These are phyloP conservation scores for Sylvilagus bachmani DNA, from an alignment of 2,113 vertebrate species.

Conservation along the genomic window DNA sequence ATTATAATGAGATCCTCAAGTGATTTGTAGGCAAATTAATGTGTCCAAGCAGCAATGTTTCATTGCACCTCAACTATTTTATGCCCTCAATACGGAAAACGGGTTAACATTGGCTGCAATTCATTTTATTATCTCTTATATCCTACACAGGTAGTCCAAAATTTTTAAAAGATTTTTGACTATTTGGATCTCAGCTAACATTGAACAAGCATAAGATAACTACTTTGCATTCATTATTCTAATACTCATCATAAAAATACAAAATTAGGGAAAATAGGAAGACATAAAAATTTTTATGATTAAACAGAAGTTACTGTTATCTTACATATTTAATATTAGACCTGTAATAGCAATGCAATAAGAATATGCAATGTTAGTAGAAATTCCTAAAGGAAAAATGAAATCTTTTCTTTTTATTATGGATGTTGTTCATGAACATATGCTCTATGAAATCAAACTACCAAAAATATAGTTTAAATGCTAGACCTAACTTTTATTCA, in stretches of 20 bases:
- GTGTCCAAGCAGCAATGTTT: background rate
- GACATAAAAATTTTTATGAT: background rate
- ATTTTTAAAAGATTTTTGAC: background rate
- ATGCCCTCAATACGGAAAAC: background rate
- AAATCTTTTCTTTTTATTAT: background rate
- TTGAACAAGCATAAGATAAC: background rate
- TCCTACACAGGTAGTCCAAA: background rate
- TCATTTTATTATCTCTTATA: background rate
- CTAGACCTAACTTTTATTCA: background rate
- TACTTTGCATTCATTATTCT: background rate
- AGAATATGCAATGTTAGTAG: background rate
- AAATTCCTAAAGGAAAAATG: background rate
- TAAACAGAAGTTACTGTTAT: background rate
- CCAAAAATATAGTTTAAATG: background rate
- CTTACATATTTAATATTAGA: background rate
- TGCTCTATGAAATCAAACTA: background rate
- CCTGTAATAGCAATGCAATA: background rate
- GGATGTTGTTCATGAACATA: background rate
- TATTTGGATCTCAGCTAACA: background rate
- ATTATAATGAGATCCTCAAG: background rate
- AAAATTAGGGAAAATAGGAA: constrained; percentile 1
- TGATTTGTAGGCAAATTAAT: background rate
- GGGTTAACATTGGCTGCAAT: background rate
- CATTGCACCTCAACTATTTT: background rate
- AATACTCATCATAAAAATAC: background rate